phyloP scores from a whole-genome alignment of 2,888 invertebrate species.

The Morpho achilles region DNA sequence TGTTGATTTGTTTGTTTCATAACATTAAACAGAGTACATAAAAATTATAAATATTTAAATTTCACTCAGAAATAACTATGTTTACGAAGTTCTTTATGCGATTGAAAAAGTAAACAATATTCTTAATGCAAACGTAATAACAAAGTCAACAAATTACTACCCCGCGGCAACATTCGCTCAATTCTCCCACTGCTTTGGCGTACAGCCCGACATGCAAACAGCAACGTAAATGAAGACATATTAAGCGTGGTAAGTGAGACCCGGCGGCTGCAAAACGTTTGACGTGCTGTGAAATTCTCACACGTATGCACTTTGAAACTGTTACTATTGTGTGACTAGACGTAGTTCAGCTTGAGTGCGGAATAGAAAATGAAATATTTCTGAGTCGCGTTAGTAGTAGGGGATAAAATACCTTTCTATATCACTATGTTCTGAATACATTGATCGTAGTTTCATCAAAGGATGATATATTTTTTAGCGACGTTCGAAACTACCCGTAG shows the following conservation, averaged over 20 bases:
- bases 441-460: too few relatives aligned
- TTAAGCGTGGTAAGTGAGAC: slow-evolving; percentile 19
- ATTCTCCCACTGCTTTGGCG: slow-evolving; percentile 9
- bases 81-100: too few relatives aligned
- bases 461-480: too few relatives aligned
- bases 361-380: slow-evolving; percentile 6
- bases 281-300: slow-evolving; percentile 20
- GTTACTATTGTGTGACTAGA: slow-evolving; percentile 19
- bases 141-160: slow-evolving; percentile 14
- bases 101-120: too few relatives aligned
- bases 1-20: too few relatives aligned
- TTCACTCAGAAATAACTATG: too few relatives aligned
- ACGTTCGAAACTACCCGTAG: too few relatives aligned
- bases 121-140: not conserved
- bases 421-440: too few relatives aligned
- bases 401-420: not conserved
- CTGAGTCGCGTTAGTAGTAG: slow-evolving; percentile 5
- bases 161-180: slow-evolving; percentile 9
- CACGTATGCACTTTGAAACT: slow-evolving; percentile 24
- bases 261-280: slow-evolving; percentile 17
- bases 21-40: too few relatives aligned
- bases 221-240: slow-evolving; percentile 22
- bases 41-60: too few relatives aligned
- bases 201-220: slow-evolving; percentile 20
- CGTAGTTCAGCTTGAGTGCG: slow-evolving; percentile 6